Base-by-base conservation (phyloP, 2,888 invertebrate species). In the Platynereis dumerilii region DNA sequence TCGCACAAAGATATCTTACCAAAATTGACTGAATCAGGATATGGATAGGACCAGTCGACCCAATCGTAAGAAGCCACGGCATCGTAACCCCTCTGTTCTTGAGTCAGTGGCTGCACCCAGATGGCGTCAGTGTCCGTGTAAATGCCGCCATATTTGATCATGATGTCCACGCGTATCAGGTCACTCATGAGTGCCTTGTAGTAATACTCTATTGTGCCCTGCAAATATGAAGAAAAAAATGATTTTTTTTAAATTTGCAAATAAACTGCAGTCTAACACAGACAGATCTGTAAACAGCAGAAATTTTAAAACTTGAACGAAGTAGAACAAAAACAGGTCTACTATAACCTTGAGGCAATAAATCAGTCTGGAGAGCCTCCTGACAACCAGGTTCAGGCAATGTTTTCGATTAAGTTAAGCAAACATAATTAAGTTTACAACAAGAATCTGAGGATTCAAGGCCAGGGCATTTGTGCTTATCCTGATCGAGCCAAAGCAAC, bases 121-220 rank as follows among this genome's bases (percentile, higher is more conserved):
- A 80, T 68, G 7, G 77, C 82, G 61, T 82, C 82, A 72, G 79
- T 81, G 66, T 82, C 82, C 42, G 78, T 71, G 66, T 81, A 82
- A n/a, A 82, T 75, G 3, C 82, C 82, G 29, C 82, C 82, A 66
- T 80, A 81, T 67, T 78, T 78, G 22, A 77, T 72, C 65, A 82
- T 71, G 26, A 79, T 70, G 29, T 82, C 80, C 1, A 79, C 80
- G 7, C 82, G 63, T 3, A 81, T 75, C 5, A 82, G 69, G 65
- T 82, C 82, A 64, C 80, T 80, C 62, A 75, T 74, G 58, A 80
- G 77, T 22, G 77, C 76, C 2, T 67, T 68, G 65, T 76, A 78
- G 44, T 73, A 64, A 26, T 53, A 28, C 58, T 48, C 45, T 12
- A 56, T 52, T 22, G 26, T 22, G 0, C 60, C 61, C 65, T 34